Evolutionary conservation across 2,113 vertebrate genomes (phyloP).

Genomic region (Ammodytes dubius): DNA sequence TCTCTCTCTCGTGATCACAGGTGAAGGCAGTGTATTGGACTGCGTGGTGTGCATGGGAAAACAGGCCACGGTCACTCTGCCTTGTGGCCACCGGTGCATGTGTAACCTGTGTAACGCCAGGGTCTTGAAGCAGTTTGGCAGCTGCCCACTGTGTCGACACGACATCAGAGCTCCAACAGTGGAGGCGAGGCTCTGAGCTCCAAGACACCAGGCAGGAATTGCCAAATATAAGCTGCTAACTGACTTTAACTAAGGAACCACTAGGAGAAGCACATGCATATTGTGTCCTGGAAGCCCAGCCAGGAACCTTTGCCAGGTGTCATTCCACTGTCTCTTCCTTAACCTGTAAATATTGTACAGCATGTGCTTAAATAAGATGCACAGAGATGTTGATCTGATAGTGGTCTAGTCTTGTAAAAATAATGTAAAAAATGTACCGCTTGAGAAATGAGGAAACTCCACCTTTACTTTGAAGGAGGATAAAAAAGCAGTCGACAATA

Average conservation of each 20-base stretch:
- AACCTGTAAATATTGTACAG: constrained; percentile 9
- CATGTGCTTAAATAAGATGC: background rate
- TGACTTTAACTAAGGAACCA: background rate
- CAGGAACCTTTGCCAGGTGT: background rate
- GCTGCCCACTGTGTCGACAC: constrained; percentile 80
- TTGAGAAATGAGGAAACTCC: background rate
- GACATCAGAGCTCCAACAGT: background rate
- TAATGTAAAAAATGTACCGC: background rate
- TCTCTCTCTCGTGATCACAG: constrained; percentile 42
- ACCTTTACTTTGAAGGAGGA: background rate
- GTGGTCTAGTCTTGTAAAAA: background rate
- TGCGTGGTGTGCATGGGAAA: constrained; percentile 78
- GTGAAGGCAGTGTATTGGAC: fast-evolving
- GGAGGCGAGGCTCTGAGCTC: background rate
- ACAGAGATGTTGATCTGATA: background rate
- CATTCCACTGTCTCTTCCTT: background rate
- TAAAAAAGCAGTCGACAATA: background rate
- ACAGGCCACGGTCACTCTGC: constrained; percentile 44
- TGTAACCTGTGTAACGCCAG: constrained; percentile 62
- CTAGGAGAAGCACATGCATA: background rate
- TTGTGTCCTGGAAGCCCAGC: background rate
- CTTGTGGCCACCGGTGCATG: constrained; percentile 81
- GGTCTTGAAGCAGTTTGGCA: constrained; percentile 61
- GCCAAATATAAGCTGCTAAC: background rate
- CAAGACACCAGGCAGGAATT: background rate